Conservation (phyloP, 2,888 invertebrate species). For the Epistrophe eligans region DNA sequence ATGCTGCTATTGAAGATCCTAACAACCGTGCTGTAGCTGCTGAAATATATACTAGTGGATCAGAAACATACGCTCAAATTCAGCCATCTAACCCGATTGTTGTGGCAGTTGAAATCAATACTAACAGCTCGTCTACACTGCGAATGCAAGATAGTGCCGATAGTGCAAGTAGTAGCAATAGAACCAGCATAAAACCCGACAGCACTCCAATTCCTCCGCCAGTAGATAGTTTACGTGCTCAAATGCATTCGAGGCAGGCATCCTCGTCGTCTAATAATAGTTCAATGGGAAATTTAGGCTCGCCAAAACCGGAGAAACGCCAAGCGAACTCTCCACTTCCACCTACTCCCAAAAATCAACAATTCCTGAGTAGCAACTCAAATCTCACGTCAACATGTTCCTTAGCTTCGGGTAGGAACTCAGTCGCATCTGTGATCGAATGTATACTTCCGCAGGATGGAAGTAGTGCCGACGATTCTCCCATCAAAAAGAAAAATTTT, state of each 20-base stretch:
- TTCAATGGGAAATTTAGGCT: constrained; percentile 90
- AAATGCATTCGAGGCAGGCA: constrained; percentile 84
- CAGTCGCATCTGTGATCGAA: constrained; percentile 83
- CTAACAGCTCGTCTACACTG: constrained; percentile 74
- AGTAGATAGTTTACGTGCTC: constrained; percentile 86
- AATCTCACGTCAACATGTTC: constrained; percentile 81
- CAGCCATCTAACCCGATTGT: constrained; percentile 85
- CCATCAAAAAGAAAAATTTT: constrained; percentile 83
- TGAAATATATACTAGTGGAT: constrained; percentile 89
- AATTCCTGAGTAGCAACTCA: constrained; percentile 79
- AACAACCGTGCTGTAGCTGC: constrained; percentile 85
- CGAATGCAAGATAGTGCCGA: constrained; percentile 63
- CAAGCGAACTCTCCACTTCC: constrained; percentile 95
- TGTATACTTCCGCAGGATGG: constrained; percentile 75
- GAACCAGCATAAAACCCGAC: constrained; percentile 55
- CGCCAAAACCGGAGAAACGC: constrained; percentile 94
- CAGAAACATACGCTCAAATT: constrained; percentile 95
- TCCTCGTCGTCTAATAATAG: constrained; percentile 88
- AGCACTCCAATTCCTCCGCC: constrained; percentile 85
- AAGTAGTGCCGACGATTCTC: constrained; percentile 79
- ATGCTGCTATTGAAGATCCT: constrained; percentile 93
- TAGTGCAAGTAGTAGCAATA: constrained; percentile 39
- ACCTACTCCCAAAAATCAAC: constrained; percentile 87
- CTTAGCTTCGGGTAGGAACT: constrained; percentile 80
- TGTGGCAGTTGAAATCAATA: constrained; percentile 83